Base-by-base conservation (phyloP, 2,113 vertebrate genomes). In the Gobio gobio region DNA sequence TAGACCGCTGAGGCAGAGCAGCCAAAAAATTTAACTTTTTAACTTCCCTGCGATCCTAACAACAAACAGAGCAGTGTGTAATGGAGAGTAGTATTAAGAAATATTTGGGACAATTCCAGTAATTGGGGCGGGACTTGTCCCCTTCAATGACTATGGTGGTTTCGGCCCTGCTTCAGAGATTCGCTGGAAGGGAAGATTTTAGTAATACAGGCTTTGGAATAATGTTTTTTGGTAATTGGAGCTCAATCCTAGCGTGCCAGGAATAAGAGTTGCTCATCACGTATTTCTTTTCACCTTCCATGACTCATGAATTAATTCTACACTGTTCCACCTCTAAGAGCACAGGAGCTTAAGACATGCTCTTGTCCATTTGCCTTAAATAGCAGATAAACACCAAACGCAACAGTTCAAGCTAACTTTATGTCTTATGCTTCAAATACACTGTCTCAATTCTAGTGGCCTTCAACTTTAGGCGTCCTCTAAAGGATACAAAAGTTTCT, bases 271-370 rank as follows among this genome's bases (percentile, higher is more conserved):
- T 26, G n/a, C 13, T 47, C n/a, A 63, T 63, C 43, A 26, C 47
- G 77, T 2, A 63, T 79, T 80, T 84, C 78, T 73, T 80, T 83
- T 61, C 8, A 49, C 45, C 24, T 56, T 47, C n/a, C 36, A 58
- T 24, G 58, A 75, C 56, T 76, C 47, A 74, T 83, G 63, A 87
- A n/a, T 20, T 47, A 36, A 49, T 83, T 83, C 14, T 54, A 63
- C 51, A 36, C 78, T 70, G n/a, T 73, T 72, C 80, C 51, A 40
- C 68, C 68, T 81, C 36, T 40, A 63, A 78, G 54, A 83, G 3
- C 2, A 33, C 26, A 40, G 36, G 47, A 26, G 51, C 45, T 86
- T 76, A 81, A 54, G 80, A 83, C 78, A 43, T 54, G 40, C 83
- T 72, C 82, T 63, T 77, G 83, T 70, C 78, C 56, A 47, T 18